phyloP scores from a whole-genome alignment of 2,797 vertebrate species.

The Acanthurus tractus region DNA sequence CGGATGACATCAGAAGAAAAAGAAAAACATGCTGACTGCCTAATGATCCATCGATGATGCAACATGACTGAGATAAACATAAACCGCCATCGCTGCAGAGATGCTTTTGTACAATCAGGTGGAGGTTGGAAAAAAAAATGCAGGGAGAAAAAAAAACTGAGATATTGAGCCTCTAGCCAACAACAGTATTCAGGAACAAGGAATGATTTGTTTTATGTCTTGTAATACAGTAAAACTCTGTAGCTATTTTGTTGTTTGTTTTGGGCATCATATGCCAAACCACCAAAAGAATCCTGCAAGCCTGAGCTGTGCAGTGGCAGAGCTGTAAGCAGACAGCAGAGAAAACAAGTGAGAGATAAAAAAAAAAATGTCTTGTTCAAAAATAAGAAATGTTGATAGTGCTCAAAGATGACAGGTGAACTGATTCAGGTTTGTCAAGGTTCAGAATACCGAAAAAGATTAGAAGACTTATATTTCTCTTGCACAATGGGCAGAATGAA shows the following conservation, averaged over 20 bases:
- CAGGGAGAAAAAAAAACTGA: neutral
- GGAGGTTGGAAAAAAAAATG: slow-evolving; percentile 10
- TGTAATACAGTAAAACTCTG: slow-evolving; percentile 23
- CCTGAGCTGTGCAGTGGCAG: slow-evolving; percentile 9
- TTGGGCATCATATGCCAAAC: slow-evolving; percentile 24
- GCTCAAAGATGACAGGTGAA: slow-evolving; percentile 37
- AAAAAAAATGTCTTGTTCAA: slow-evolving; percentile 26
- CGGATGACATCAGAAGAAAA: slow-evolving; percentile 59
- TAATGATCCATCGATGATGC: slow-evolving; percentile 73
- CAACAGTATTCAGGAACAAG: slow-evolving; percentile 17
- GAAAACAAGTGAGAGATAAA: slow-evolving; percentile 21
- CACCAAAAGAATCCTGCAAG: slow-evolving; percentile 8
- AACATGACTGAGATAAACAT: slow-evolving; percentile 53
- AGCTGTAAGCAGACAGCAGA: slow-evolving; percentile 20
- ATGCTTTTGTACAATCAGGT: slow-evolving; percentile 29
- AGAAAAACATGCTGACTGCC: slow-evolving; percentile 39
- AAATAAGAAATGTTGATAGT: slow-evolving; percentile 30
- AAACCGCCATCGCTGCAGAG: neutral
- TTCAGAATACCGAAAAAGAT: slow-evolving; percentile 29
- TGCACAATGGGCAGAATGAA: neutral
- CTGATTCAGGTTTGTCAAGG: slow-evolving; percentile 27
- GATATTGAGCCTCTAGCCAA: slow-evolving; percentile 8
- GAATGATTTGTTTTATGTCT: slow-evolving; percentile 34
- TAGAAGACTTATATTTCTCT: slow-evolving; percentile 23
- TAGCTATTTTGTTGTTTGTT: slow-evolving; percentile 40